A percentile compares a stretch with the other conserved stretches of the same genome.
These are phyloP conservation scores for Aleiodes leptofemur DNA, from an alignment of 2,888 invertebrate species.

Conservation along the genomic window DNA sequence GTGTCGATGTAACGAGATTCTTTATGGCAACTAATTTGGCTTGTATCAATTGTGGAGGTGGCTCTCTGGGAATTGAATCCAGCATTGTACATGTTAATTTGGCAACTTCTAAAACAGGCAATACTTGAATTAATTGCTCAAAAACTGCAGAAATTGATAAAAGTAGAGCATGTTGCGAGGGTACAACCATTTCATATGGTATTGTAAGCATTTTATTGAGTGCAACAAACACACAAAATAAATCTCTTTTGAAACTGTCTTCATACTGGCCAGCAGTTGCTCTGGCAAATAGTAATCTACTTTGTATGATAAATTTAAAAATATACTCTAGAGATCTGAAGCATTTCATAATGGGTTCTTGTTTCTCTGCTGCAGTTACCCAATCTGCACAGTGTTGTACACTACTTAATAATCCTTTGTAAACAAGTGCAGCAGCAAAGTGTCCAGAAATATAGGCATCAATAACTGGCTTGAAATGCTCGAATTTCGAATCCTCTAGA, in stretches of 20 bases:
- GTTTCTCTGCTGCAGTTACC: slow-evolving; percentile 90
- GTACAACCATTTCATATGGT: slow-evolving; percentile 84
- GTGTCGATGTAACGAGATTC: slow-evolving; percentile 84
- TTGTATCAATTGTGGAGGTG: slow-evolving; percentile 83
- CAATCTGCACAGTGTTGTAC: slow-evolving; percentile 93
- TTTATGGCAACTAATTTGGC: slow-evolving; percentile 90
- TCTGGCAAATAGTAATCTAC: slow-evolving; percentile 87
- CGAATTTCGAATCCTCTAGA: slow-evolving; percentile 92
- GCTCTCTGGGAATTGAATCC: slow-evolving; percentile 83
- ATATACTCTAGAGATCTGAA: slow-evolving; percentile 94
- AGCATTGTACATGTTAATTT: slow-evolving; percentile 88
- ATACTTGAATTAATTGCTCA: slow-evolving; percentile 85
- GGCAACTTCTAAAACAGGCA: slow-evolving; percentile 87
- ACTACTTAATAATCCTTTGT: slow-evolving; percentile 92
- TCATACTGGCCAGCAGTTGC: slow-evolving; percentile 93
- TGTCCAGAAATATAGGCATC: slow-evolving; percentile 96
- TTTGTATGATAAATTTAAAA: slow-evolving; percentile 94
- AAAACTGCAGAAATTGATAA: slow-evolving; percentile 90
- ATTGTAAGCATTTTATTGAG: slow-evolving; percentile 86
- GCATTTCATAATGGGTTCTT: slow-evolving; percentile 93
- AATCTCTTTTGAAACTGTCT: slow-evolving; percentile 89
- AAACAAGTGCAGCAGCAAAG: slow-evolving; percentile 95
- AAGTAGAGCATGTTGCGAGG: slow-evolving; percentile 89
- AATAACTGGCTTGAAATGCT: slow-evolving; percentile 95
- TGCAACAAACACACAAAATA: slow-evolving; percentile 87